Evolutionary conservation across 2,888 invertebrate species (phyloP).

Genomic region (Cantharis nigra): DNA sequence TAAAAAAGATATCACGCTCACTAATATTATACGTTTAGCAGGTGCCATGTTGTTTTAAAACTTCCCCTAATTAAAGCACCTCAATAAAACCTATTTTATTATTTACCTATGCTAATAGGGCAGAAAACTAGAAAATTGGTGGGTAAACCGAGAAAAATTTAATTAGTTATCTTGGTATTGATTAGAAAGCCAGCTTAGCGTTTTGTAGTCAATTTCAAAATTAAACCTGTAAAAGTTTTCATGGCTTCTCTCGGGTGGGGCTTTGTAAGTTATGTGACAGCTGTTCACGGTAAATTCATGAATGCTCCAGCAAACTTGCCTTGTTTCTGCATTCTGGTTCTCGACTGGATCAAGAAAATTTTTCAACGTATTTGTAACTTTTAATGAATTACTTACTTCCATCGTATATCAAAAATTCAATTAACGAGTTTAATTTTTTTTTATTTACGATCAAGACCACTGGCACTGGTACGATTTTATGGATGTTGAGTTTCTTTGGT

Average conservation of each 20-base stretch:
- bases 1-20: neutral
- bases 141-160: neutral
- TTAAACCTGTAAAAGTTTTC: slow-evolving; percentile 21
- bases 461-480: slow-evolving; percentile 10
- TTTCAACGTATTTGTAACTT: slow-evolving; percentile 8
- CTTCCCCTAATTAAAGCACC: neutral
- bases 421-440: slow-evolving; percentile 9
- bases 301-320: slow-evolving; percentile 24
- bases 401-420: slow-evolving; percentile 24
- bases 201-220: slow-evolving; percentile 10
- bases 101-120: neutral
- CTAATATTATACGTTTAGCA: neutral
- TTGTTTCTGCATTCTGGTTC: slow-evolving; percentile 22
- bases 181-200: neutral
- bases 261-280: slow-evolving; percentile 47
- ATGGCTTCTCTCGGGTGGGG: slow-evolving; percentile 39
- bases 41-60: neutral
- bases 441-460: slow-evolving; percentile 21
- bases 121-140: neutral
- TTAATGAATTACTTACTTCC: slow-evolving; percentile 17
- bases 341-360: slow-evolving; percentile 8
- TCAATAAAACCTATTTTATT: neutral
- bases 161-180: neutral
- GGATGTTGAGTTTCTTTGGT: slow-evolving; percentile 9
- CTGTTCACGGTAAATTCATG: slow-evolving; percentile 43